Evolutionary conservation across 2,797 vertebrate species (phyloP).

Genomic region (Phyllotis vaccarum): DNA sequence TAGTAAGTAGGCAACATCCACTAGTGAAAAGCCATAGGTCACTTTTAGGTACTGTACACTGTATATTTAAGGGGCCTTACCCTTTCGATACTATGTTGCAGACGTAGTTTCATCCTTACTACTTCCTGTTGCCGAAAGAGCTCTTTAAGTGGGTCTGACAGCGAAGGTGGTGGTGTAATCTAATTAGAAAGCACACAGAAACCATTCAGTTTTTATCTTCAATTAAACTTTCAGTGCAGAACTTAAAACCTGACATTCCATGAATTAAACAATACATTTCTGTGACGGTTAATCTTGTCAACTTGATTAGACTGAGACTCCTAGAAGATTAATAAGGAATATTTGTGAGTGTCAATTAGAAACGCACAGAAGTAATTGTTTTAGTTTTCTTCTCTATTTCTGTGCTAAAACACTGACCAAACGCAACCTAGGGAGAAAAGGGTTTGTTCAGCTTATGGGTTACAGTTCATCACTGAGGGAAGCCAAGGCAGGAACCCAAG

Average conservation of each 20-base stretch:
- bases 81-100: conserved; percentile 99
- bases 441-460: neutral
- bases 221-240: neutral
- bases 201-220: conserved; percentile 35
- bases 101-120: conserved; percentile 97
- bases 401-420: neutral
- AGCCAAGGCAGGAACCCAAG: neutral
- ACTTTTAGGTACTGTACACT: neutral
- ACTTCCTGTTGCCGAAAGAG: conserved; percentile 99
- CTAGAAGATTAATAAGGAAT: neutral
- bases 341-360: neutral
- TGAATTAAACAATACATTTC: neutral
- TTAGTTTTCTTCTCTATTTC: neutral
- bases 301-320: neutral
- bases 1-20: conserved; percentile 47
- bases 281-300: neutral
- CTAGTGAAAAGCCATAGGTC: neutral
- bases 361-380: neutral
- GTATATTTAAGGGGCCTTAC: conserved; percentile 86
- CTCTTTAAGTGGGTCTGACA: conserved; percentile 97
- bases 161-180: conserved; percentile 98
- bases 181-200: conserved; percentile 82
- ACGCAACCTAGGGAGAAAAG: neutral
- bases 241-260: neutral
- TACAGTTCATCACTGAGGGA: neutral